A percentile compares a stretch with the other conserved stretches of the same genome.
Conservation (phyloP, 53 echinoderm and acorn worm genomes). For the Temnopleurus reevesii region DNA sequence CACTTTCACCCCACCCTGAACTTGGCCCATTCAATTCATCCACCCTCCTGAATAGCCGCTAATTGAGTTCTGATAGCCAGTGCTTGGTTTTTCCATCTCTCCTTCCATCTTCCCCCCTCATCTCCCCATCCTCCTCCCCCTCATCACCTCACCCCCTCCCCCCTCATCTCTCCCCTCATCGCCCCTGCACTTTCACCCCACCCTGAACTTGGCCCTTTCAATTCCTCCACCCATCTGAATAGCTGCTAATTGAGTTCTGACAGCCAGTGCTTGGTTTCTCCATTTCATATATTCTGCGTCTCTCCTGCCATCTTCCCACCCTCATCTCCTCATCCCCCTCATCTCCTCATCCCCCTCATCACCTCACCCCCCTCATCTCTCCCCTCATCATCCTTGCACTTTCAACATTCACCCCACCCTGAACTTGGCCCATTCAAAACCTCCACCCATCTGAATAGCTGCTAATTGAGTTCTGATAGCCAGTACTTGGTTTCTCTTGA, state of each 20-base stretch:
- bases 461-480: slow-evolving; percentile 46
- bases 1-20: too few species aligned
- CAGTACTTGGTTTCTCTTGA: not conserved
- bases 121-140: not conserved
- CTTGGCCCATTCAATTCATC: not conserved
- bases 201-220: not conserved
- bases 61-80: slow-evolving; percentile 41
- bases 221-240: not conserved
- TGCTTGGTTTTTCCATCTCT: not conserved
- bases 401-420: too few species aligned
- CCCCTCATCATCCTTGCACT: too few species aligned
- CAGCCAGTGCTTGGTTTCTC: not conserved
- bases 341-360: too few species aligned
- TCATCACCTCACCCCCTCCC: not conserved
- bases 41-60: not conserved
- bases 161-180: not conserved
- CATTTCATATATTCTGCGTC: too few species aligned
- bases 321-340: too few species aligned
- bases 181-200: not conserved
- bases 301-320: too few species aligned
- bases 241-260: slow-evolving; percentile 34
- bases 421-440: not conserved
- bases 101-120: not conserved
- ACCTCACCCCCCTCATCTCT: too few species aligned
- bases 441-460: not conserved